Evolutionary conservation across 2,113 vertebrate species (phyloP).

Genomic region (Stegostoma tigrinum): DNA sequence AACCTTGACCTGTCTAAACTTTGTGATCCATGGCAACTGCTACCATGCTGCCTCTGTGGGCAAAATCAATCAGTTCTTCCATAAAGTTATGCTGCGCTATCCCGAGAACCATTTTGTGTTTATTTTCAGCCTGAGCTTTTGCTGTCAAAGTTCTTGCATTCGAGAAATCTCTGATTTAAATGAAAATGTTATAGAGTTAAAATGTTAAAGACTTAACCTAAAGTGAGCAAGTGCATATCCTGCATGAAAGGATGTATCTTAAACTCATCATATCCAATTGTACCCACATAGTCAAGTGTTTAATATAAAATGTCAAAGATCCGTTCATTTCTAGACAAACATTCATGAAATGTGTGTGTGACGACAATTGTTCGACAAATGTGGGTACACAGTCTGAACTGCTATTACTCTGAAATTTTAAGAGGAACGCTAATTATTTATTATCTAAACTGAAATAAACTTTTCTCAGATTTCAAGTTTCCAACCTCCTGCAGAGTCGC

Average conservation of each 20-base stretch:
- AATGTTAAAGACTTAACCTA: not conserved
- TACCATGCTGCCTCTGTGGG: not conserved
- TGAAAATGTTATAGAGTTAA: not conserved
- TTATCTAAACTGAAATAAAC: not conserved
- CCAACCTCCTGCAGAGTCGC: slow-evolving; percentile 60
- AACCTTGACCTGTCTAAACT: not conserved
- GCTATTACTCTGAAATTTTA: not conserved
- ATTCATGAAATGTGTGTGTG: not conserved
- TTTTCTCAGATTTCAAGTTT: slow-evolving; percentile 55
- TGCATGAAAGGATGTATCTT: not conserved
- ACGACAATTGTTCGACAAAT: not conserved
- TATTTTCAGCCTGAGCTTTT: not conserved
- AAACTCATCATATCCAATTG: not conserved
- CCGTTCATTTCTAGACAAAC: not conserved
- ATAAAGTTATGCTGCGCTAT: too few species aligned
- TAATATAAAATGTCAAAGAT: not conserved
- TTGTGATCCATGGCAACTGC: not conserved
- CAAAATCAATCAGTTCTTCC: not conserved
- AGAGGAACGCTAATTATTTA: not conserved
- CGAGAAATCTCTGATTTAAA: too few species aligned
- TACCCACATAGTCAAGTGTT: not conserved
- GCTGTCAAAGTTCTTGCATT: not conserved
- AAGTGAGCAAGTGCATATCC: not conserved
- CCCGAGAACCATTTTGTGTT: not conserved
- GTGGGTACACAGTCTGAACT: not conserved